Base-by-base conservation (phyloP, 2,113 vertebrate species). In the Stigmatopora argus region DNA sequence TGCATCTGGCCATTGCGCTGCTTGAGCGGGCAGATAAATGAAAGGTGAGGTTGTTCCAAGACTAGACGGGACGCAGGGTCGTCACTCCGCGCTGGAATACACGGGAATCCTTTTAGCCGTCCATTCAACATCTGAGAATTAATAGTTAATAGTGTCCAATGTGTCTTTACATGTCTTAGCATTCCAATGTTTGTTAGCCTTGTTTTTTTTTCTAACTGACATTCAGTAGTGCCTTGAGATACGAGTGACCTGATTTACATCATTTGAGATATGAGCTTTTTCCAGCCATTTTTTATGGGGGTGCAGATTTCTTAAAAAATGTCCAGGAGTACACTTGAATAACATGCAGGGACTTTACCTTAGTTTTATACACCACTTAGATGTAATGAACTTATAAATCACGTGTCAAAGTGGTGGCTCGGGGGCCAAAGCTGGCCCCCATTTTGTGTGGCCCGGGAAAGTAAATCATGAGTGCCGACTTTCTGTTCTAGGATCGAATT, bases 101-200 rank as follows among this genome's bases (percentile, higher is more conserved):
- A 84, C 0, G 1, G 61, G 66, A 87, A 86, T 72, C 79, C 83
- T 87, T 81, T 84, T 82, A 86, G 73, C 66, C 69, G 56, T 69
- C 38, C 49, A 59, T 62, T 53, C 73, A 70, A 70, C 73, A 67
- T 73, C 77, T 79, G 66, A 73, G 76, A 82, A 56, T 31, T 15
- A 60, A 44, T 60, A 21, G n/a, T 60, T 13, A 0, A 14, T 44
- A 3, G 34, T 61, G n/a, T 61, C 58, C 10, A 7, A 11, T 13
- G 5, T 60, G 38, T 61, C 14, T 44, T 11, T 21, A 45, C 59
- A 45, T 3, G 58, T 61, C 38, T 61, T 61, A 7, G 38, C 31
- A 19, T n/a, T 18, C n/a, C 18, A 35, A 12, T 59, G 10, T 41
- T 59, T 19, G 15, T n/a, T 38, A 59, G 18, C 34, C 53, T 14